Conservation (phyloP, 2,113 vertebrate species). For the Ciconia boyciana region DNA sequence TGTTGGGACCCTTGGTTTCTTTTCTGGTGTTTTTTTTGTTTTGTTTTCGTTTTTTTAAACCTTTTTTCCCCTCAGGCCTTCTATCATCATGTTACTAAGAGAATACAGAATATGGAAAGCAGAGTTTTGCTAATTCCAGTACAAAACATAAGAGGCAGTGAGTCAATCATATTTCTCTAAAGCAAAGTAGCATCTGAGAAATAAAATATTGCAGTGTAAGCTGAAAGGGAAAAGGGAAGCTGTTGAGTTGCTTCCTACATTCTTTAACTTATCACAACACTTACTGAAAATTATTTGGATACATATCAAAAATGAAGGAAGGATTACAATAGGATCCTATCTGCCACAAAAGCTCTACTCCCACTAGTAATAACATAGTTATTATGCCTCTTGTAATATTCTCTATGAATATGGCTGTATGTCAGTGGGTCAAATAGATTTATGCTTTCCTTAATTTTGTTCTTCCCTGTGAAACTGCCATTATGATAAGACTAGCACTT, state of each 20-base stretch:
- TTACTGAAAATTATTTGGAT: neutral
- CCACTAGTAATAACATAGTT: neutral
- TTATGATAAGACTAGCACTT: neutral
- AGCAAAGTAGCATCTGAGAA: neutral
- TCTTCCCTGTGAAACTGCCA: neutral
- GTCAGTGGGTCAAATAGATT: neutral
- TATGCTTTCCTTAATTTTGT: neutral
- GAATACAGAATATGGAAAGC: neutral
- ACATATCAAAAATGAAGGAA: neutral
- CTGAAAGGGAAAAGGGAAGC: neutral
- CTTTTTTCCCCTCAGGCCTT: neutral
- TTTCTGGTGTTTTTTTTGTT: neutral
- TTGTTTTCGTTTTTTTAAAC: neutral
- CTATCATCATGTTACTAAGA: neutral
- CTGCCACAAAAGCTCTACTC: neutral
- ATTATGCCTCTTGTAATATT: neutral
- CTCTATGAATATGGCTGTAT: neutral
- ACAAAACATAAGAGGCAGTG: neutral
- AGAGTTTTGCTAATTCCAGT: neutral
- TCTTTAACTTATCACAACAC: neutral
- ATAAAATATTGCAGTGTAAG: neutral
- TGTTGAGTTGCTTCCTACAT: neutral
- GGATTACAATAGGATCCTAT: neutral
- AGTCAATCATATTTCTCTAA: neutral
- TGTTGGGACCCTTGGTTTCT: neutral